Percentiles rank a stretch among this genome's conserved stretches.
Conservation (phyloP, 1,140 invertebrate species). For the Lineus longissimus region DNA sequence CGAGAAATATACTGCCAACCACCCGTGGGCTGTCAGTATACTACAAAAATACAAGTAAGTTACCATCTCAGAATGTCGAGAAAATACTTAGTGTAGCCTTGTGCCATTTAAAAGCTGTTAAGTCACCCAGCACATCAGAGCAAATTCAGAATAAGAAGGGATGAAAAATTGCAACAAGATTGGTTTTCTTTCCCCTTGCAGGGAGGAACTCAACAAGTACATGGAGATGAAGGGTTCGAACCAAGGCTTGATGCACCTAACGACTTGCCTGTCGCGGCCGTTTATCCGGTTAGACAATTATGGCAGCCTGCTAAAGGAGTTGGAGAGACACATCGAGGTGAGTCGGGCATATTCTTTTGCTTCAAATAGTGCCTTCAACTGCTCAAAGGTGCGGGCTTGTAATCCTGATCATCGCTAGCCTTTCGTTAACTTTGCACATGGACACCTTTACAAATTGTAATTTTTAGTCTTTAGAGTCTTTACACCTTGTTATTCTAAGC, state of each 20-base stretch:
- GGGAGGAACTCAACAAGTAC: constrained; percentile 72
- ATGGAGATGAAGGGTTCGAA: constrained; percentile 81
- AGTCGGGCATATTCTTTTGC: background rate
- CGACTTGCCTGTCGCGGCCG: constrained; percentile 87
- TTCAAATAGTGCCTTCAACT: background rate
- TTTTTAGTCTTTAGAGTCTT: too few relatives aligned
- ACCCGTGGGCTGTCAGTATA: constrained; percentile 87
- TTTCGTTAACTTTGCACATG: too few relatives aligned
- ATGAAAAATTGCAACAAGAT: too few relatives aligned
- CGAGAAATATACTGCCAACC: constrained; percentile 81
- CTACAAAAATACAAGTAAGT: constrained; percentile 55
- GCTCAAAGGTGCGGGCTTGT: too few relatives aligned
- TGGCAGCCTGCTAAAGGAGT: constrained; percentile 77
- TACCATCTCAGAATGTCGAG: background rate
- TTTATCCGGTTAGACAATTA: constrained; percentile 94
- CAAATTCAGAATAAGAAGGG: too few relatives aligned
- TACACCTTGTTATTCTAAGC: too few relatives aligned
- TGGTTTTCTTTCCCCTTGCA: too few relatives aligned
- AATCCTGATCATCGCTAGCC: too few relatives aligned
- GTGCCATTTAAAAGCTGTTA: too few relatives aligned
- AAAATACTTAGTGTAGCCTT: too few relatives aligned
- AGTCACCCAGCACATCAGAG: too few relatives aligned
- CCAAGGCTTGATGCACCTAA: constrained; percentile 82
- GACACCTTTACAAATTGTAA: too few relatives aligned
- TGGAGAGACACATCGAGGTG: constrained; percentile 85